A percentile compares a stretch with the other conserved stretches of the same genome.
phyloP scores from a whole-genome alignment of 2,113 vertebrate genomes.

The Laticauda colubrina region DNA sequence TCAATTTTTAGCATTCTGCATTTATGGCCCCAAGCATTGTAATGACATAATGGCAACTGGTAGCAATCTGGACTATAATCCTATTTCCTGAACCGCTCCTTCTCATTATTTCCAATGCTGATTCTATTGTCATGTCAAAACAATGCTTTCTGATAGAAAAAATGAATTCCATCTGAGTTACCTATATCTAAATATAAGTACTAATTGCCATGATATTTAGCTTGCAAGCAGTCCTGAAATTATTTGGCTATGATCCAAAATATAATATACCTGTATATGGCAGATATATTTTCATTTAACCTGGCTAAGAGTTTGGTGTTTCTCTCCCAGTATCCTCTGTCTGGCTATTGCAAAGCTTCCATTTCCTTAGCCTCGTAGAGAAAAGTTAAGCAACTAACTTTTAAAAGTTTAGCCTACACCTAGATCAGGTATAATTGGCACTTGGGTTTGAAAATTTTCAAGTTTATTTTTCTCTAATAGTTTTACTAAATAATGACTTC shows the following conservation, averaged over 20 bases:
- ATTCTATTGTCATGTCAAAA: slow-evolving; percentile 23
- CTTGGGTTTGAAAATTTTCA: neutral
- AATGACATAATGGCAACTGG: neutral
- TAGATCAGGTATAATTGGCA: neutral
- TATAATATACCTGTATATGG: neutral
- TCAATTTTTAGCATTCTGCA: slow-evolving; percentile 1
- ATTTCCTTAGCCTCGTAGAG: neutral
- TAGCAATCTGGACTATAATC: neutral
- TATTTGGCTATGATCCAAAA: neutral
- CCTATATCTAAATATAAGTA: neutral
- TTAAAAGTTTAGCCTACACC: neutral
- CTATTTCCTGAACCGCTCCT: slow-evolving; percentile 31
- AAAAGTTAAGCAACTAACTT: neutral
- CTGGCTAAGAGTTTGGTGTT: neutral
- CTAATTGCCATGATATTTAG: neutral
- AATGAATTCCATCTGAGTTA: slow-evolving; percentile 26
- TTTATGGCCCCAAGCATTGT: slow-evolving; percentile 5
- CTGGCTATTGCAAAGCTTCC: neutral
- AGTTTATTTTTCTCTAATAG: neutral
- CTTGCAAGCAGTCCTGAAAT: neutral
- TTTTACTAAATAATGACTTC: neutral
- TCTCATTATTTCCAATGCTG: slow-evolving; percentile 23
- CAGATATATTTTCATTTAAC: neutral
- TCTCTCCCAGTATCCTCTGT: neutral
- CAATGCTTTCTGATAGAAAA: slow-evolving; percentile 16